Conservation (phyloP, 2,113 vertebrate species). For the Nothobranchius kuhntae region DNA sequence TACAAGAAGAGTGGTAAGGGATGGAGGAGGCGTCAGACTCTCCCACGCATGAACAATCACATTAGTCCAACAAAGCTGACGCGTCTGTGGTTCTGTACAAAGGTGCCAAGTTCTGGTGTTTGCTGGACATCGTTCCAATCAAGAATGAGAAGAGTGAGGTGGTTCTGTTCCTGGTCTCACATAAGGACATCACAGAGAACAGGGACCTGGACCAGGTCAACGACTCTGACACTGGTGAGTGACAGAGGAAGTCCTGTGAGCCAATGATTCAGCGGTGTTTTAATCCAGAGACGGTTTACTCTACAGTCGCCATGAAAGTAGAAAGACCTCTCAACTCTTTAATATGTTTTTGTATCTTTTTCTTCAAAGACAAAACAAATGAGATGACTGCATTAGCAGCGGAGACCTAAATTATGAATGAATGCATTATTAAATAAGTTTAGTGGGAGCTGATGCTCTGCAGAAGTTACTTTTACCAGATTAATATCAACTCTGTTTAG, state of each 20-base stretch:
- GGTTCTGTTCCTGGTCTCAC: slow-evolving; percentile 89
- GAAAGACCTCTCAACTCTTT: accelerated
- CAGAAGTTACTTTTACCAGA: too few species aligned
- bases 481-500: too few species aligned
- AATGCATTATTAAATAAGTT: neutral
- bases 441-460: too few species aligned
- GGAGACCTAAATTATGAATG: slow-evolving; percentile 7
- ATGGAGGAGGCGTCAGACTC: neutral
- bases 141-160: slow-evolving; percentile 94
- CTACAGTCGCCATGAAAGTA: neutral
- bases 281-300: neutral
- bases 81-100: neutral
- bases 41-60: neutral
- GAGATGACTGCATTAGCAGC: neutral
- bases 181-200: slow-evolving; percentile 90
- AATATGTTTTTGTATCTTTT: neutral
- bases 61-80: neutral
- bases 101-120: slow-evolving; percentile 90
- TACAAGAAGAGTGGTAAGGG: slow-evolving; percentile 83
- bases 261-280: slow-evolving; percentile 20
- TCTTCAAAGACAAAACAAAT: neutral
- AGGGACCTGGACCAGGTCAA: slow-evolving; percentile 80
- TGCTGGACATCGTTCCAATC: slow-evolving; percentile 91
- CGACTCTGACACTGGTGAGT: slow-evolving; percentile 83
- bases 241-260: neutral